Evolutionary conservation across 1,140 invertebrate species (phyloP).

Genomic region (Cherax destructor): DNA sequence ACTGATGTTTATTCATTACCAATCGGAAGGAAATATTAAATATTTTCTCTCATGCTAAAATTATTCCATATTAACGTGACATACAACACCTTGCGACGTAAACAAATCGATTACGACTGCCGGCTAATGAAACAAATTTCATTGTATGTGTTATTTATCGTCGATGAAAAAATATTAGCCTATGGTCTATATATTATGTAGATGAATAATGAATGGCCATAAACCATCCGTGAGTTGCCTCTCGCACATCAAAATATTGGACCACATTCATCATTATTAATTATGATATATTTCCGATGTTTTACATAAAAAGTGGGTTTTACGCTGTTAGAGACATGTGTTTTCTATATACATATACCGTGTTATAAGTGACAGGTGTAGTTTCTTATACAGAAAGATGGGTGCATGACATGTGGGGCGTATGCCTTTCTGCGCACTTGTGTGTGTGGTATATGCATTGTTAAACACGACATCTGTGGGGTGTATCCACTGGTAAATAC

Average conservation of each 20-base stretch:
- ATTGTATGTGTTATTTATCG: neutral
- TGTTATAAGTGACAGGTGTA: too few relatives aligned
- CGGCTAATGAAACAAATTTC: neutral
- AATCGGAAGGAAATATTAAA: neutral
- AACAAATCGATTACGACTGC: slow-evolving; percentile 4
- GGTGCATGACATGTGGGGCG: too few relatives aligned
- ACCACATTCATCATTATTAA: neutral
- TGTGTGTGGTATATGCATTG: too few relatives aligned
- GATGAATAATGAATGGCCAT: neutral
- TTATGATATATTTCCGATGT: neutral
- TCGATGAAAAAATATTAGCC: slow-evolving; percentile 3
- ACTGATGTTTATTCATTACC: neutral
- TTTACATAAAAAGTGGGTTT: neutral
- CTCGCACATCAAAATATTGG: neutral
- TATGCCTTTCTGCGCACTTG: too few relatives aligned
- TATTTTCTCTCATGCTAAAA: neutral
- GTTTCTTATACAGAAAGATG: too few relatives aligned
- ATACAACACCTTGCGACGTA: neutral
- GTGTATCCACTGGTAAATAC: too few relatives aligned
- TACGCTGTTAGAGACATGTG: too few relatives aligned
- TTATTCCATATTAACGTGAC: neutral
- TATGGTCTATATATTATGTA: neutral
- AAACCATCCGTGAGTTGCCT: neutral
- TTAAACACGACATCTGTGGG: too few relatives aligned
- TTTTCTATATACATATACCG: too few relatives aligned